These are phyloP conservation scores for Prinia subflava DNA, from an alignment of 2,113 vertebrate genomes.

Conservation along the genomic window DNA sequence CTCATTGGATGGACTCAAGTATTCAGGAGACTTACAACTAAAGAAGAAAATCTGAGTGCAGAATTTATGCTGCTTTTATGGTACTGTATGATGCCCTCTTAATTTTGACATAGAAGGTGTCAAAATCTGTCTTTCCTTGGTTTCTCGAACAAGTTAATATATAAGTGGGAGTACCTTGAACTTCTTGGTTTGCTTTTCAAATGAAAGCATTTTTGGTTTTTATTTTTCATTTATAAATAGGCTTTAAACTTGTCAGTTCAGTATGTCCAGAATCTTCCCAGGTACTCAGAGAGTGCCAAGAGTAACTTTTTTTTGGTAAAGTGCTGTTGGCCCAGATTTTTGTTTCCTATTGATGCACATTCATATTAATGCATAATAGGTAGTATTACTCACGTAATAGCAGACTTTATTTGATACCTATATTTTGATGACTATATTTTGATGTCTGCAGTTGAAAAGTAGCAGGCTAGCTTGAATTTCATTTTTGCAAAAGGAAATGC, in stretches of 20 bases:
- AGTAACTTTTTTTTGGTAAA: neutral
- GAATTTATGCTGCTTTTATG: neutral
- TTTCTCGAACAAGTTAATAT: neutral
- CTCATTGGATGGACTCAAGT: neutral
- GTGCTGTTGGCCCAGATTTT: neutral
- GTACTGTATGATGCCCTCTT: neutral
- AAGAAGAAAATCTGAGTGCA: neutral
- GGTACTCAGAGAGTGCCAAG: neutral
- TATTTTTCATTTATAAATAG: neutral
- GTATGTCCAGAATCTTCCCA: neutral
- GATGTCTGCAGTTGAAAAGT: neutral
- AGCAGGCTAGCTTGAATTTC: neutral
- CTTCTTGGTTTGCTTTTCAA: neutral
- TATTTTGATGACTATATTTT: neutral
- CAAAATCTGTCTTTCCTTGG: neutral
- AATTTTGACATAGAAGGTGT: neutral
- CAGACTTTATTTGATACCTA: neutral
- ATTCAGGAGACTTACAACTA: neutral
- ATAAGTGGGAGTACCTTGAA: neutral
- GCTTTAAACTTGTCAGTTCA: neutral
- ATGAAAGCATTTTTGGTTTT: neutral
- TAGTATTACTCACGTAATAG: neutral
- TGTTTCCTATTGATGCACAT: neutral
- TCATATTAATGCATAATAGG: neutral
- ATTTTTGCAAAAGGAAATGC: neutral